Percentiles rank a stretch among this genome's conserved stretches.
Evolutionary conservation across 92 coral and sea anemone genomes (phyloP).

Genomic region (Epizoanthus ramosus): DNA sequence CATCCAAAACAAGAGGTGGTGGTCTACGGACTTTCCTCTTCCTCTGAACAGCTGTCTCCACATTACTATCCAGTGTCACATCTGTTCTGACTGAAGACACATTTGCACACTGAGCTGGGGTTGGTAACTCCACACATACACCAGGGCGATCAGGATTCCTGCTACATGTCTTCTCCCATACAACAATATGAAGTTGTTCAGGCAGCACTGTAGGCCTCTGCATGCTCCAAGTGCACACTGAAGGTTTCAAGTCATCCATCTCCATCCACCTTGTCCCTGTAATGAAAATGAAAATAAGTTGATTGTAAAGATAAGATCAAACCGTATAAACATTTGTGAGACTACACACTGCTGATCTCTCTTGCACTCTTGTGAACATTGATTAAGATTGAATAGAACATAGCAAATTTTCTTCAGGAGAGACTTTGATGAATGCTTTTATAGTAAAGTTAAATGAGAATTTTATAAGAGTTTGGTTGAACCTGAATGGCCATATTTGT

Average conservation of each 20-base stretch:
- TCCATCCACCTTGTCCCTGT: conserved; percentile 88
- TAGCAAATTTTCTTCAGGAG: neutral
- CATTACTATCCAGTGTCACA: too few relatives aligned
- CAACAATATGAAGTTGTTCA: conserved; percentile 77
- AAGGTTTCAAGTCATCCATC: conserved; percentile 79
- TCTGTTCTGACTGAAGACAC: too few relatives aligned
- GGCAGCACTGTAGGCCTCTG: conserved; percentile 61
- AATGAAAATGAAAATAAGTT: neutral
- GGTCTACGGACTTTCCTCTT: neutral
- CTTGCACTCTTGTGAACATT: neutral
- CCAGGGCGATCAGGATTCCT: neutral
- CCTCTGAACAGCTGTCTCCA: too few relatives aligned
- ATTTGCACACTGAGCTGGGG: too few relatives aligned
- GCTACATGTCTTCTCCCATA: conserved; percentile 65
- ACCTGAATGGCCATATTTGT: neutral
- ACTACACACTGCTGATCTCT: neutral
- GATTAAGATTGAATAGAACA: neutral
- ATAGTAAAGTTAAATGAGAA: neutral
- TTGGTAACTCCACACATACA: too few relatives aligned
- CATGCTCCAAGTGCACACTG: conserved; percentile 62
- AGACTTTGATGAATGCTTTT: too few relatives aligned
- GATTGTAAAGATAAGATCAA: neutral
- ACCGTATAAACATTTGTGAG: neutral
- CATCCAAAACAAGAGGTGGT: neutral
- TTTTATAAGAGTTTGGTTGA: neutral